Conservation (phyloP, 1,140 invertebrate genomes). For the Heliconius himera region DNA sequence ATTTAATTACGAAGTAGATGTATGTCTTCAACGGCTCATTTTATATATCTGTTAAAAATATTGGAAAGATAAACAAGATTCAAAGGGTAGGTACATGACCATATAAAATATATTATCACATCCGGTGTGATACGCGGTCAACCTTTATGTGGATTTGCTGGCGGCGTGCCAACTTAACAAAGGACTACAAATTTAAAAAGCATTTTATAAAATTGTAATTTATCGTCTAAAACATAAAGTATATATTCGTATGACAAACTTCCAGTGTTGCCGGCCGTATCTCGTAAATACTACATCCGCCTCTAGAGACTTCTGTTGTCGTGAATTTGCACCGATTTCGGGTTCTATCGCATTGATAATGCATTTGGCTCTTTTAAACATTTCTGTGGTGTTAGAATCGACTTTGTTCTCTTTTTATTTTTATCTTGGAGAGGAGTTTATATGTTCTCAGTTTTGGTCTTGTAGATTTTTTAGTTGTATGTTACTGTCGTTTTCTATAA, state of each 20-base stretch:
- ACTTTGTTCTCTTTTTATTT: conserved; percentile 14
- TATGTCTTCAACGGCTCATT: neutral
- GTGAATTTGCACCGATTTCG: conserved; percentile 49
- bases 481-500: too few species aligned
- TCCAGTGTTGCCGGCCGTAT: conserved; percentile 33
- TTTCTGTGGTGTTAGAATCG: neutral
- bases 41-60: neutral
- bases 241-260: conserved; percentile 21
- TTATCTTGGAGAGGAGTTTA: neutral
- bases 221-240: conserved; percentile 17
- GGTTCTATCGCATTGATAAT: conserved; percentile 46
- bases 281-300: conserved; percentile 58
- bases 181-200: conserved; percentile 9
- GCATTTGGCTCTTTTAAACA: conserved; percentile 37
- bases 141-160: conserved; percentile 56
- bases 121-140: conserved; percentile 45
- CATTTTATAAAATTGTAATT: conserved; percentile 11
- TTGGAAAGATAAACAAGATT: neutral
- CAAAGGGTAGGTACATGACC: neutral
- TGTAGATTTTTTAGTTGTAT: too few species aligned
- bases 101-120: conserved; percentile 29
- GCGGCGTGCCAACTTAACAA: conserved; percentile 50
- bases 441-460: too few species aligned
- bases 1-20: too few species aligned
- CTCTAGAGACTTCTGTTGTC: conserved; percentile 51